Evolutionary conservation across 2,888 invertebrate genomes (phyloP), one percentile per base, ranked within the genome.

Genomic region (Brachycybe producta): DNA sequence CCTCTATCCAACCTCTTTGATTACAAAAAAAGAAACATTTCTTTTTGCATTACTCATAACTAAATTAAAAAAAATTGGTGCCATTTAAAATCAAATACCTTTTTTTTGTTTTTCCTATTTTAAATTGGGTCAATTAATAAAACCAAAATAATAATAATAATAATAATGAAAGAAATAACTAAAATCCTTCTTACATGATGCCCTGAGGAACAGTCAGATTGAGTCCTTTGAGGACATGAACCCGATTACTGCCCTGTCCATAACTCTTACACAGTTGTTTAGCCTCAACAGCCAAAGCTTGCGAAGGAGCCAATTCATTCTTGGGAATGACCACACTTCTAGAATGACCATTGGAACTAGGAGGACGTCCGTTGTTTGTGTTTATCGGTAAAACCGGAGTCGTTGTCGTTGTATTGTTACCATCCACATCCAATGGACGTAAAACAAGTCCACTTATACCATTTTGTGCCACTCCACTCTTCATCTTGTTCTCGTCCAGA

Each of bases 121-220:
- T 11, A 8, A 30, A 30, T 30, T 30, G 30, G 30, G 8, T 11
- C 13, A 30, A 30, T 13, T 30, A 36, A 38, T 36, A 21, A 38
- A 8, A 38, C 11, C 38, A 7, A 38, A 15, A 38, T 7, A 13
- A 7, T 13, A 38, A 13, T 38, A 38, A 11, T 13, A 19, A 15
- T 19, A 42, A 38, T 30, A 30, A n/a, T 30, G 13, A 30, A 11
- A 30, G 13, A 11, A 8, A 38, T 38, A 15, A 28, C 35, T 28
- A 17, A 24, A 36, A 17, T n/a, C 24, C n/a, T 62, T 80, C 86
- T 87, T 70, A 91, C 91, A 92, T 92, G 57, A 88, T 85, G 62
- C 91, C 92, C 69, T 87, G 87, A 59, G 83, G 84, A 55, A 92
- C 91, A 51, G 88, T 88, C 84, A 92, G 87, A 70, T 84, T 84